Base-by-base conservation (phyloP, 2,888 invertebrate genomes). In the Entomobrya proxima region DNA sequence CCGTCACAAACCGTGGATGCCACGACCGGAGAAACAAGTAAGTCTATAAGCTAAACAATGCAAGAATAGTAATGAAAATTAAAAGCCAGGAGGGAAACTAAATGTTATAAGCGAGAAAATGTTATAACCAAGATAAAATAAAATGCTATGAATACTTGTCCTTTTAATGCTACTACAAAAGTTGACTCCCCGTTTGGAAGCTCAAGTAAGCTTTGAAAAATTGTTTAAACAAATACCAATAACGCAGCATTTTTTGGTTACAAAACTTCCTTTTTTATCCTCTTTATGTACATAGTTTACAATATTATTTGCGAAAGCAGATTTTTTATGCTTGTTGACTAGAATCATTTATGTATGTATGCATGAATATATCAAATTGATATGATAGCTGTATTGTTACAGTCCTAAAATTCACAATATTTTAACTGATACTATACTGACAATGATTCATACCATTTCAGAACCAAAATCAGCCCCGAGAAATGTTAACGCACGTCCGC, bases 11-110 rank as follows among this genome's bases (percentile, higher is more conserved):
- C 98, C 0, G 96, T 96, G 61, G 95, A 96, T 91, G 96, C 98
- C 91, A 98, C 98, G 89, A 99, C 99, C 30, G 98, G 97, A 91
- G 98, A 98, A 94, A 96, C 98, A 94, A 97, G 98, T 98, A 91
- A 91, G 92, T n/a, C n/a, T n/a, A n/a, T n/a, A n/a, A n/a, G n/a
- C n/a, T n/a, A n/a, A n/a, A n/a, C n/a, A n/a, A n/a, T n/a, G n/a
- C n/a, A 21, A 6, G 27, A 61, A 32, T 15, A 32, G 30, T 32
- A 24, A 27, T 13, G 6, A 1, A 32, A n/a, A 27, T 32, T 6
- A 32, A 32, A 32, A 30, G 32, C 13, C 1, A 27, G 11, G 18
- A 24, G 35, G 40, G 40, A 40, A 44, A 35, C 37, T 11, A 35
- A 11, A 58, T 37, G 9, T 21, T 6, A 67, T 24, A 44, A 40